Evolutionary conservation across 2,113 vertebrate species (phyloP), one percentile per base, ranked within the genome.

Genomic region (Siniperca chuatsi): DNA sequence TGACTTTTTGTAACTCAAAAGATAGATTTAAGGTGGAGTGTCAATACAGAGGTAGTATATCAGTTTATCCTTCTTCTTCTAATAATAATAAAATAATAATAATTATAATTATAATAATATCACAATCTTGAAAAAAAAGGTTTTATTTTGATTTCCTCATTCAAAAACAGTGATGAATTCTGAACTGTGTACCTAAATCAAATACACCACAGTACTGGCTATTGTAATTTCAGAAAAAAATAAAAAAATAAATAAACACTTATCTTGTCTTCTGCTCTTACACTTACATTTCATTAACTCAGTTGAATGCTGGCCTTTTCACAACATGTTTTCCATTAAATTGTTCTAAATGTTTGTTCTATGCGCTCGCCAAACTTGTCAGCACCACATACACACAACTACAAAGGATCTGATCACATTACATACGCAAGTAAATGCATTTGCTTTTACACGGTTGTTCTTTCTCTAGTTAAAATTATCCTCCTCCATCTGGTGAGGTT

Each of bases 381-480:
- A 37, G 71, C 66, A 70, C 21, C 10, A 1, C 33, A 42, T 10
- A 60, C 48, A 75, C 54, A 80, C 68, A 58, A 46, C 10, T 35
- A 78, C 58, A 71, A 68, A 65, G 37, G 60, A 6, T 75, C 42
- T 35, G 2, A 25, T 44, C 46, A 42, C 50, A 60, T 7, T 82
- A 50, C 74, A 79, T 73, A 66, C 13, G 6, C 54, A 86, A 68
- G 46, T 35, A 46, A 23, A 46, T 58, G 64, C 5, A 42, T 61
- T 74, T 68, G 55, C 20, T 74, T 73, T 69, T 44, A 76, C 40
- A 54, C 73, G 75, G 79, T 81, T 44, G 72, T 54, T 29, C 82
- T 69, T 85, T 79, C 33, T 82, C 65, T 70, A 61, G 81, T 65
- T 85, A 81, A 84, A 87, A 83, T 79, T n/a, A 81, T 81, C 77